Evolutionary conservation across 1,140 invertebrate species (phyloP).

Genomic region (Holotrichia oblita): DNA sequence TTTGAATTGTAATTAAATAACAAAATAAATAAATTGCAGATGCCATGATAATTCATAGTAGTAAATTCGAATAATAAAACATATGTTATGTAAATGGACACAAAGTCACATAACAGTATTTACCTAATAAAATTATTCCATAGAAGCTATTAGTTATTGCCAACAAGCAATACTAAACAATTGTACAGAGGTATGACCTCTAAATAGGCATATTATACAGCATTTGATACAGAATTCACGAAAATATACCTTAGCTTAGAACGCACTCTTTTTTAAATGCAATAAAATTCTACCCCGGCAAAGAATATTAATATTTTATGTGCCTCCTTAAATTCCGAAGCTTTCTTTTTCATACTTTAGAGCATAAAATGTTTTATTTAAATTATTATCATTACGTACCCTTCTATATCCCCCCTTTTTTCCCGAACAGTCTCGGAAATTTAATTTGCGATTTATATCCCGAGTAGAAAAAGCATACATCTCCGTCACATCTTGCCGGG

Average conservation of each 20-base stretch:
- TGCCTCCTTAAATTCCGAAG: neutral
- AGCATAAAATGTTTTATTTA: conserved; percentile 31
- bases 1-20: too few species aligned
- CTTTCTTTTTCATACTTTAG: conserved; percentile 6
- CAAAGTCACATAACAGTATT: too few species aligned
- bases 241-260: neutral
- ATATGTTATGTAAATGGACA: too few species aligned
- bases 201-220: too few species aligned
- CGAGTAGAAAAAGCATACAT: conserved; percentile 17
- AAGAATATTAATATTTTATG: neutral
- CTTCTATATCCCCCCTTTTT: neutral
- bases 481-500: conserved; percentile 30
- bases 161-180: too few species aligned
- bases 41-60: too few species aligned
- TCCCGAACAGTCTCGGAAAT: conserved; percentile 11
- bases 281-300: conserved; percentile 4
- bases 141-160: too few species aligned
- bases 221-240: neutral
- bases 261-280: conserved; percentile 16
- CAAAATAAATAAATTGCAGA: too few species aligned
- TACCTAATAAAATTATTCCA: too few species aligned
- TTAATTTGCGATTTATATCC: conserved; percentile 30
- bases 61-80: too few species aligned
- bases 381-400: conserved; percentile 31
- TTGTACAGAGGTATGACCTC: too few species aligned